Conservation (phyloP, 1,140 invertebrate species). For the Laodelphax striatellus region DNA sequence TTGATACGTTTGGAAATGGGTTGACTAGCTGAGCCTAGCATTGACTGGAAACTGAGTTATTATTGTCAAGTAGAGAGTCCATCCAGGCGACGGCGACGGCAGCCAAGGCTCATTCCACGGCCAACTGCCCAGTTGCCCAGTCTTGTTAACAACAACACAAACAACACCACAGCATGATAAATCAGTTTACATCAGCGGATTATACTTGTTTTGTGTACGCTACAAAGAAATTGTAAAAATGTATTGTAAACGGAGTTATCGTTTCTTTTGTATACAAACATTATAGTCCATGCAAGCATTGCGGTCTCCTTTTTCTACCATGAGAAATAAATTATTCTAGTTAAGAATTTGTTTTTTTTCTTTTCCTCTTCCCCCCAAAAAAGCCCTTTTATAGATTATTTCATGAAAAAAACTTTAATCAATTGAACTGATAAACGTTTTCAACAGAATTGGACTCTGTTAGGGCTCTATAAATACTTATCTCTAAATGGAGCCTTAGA, state of each 20-base stretch:
- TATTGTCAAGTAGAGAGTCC: background rate
- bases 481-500: no score
- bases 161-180: slow-evolving; percentile 10
- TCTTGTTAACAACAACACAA: no score
- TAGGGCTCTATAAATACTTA: no score
- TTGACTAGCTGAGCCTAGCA: no score
- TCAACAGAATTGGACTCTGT: no score
- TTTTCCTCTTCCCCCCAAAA: background rate
- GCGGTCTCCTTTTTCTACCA: slow-evolving; percentile 27
- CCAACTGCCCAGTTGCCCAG: background rate
- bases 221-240: slow-evolving; percentile 12
- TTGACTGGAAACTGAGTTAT: no score
- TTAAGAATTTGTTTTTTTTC: slow-evolving; percentile 19
- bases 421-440: no score
- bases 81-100: background rate
- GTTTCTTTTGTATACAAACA: slow-evolving; percentile 19
- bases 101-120: no score
- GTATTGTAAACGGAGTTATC: slow-evolving; percentile 12
- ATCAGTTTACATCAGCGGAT: slow-evolving; percentile 12
- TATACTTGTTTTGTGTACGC: slow-evolving; percentile 10
- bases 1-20: no score
- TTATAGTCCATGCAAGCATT: slow-evolving; percentile 25
- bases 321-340: slow-evolving; percentile 28
- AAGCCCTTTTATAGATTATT: background rate
- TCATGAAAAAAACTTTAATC: no score